Conservation (phyloP, 2,888 invertebrate genomes). For the Stratiomys singularior region DNA sequence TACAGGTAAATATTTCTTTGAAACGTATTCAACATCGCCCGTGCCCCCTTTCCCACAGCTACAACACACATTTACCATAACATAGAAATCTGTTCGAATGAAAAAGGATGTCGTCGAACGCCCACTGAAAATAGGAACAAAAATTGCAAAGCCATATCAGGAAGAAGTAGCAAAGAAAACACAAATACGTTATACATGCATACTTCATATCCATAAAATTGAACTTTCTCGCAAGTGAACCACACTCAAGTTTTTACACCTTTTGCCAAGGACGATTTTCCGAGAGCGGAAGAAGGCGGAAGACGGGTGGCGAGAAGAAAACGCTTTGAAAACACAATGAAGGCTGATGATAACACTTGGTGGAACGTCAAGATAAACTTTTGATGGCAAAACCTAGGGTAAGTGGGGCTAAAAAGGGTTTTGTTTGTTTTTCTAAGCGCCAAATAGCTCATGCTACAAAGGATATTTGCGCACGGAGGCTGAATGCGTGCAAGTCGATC, state of each 20-base stretch:
- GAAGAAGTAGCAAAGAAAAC: slow-evolving; percentile 11
- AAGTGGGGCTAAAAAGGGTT: not conserved
- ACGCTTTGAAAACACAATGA: slow-evolving; percentile 1
- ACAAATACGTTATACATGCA: not conserved
- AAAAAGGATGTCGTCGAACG: not conserved
- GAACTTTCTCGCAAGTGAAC: slow-evolving; percentile 4
- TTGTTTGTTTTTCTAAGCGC: too few species aligned
- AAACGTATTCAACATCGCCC: too few species aligned
- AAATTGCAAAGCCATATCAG: slow-evolving; percentile 26
- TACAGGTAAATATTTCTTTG: too few species aligned
- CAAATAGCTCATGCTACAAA: too few species aligned
- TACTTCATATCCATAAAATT: slow-evolving; percentile 10
- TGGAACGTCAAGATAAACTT: not conserved
- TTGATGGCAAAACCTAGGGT: not conserved
- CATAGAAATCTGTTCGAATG: not conserved
- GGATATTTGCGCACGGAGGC: too few species aligned
- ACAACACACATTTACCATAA: not conserved
- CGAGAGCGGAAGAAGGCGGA: too few species aligned
- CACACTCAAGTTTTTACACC: not conserved
- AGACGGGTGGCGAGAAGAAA: too few species aligned
- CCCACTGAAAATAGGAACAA: not conserved
- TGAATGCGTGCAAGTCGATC: too few species aligned
- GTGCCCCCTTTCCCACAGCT: too few species aligned
- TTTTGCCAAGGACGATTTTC: not conserved
- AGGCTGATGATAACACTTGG: not conserved